Conservation (phyloP, 1,140 invertebrate genomes). For the Eriosoma lanigerum region DNA sequence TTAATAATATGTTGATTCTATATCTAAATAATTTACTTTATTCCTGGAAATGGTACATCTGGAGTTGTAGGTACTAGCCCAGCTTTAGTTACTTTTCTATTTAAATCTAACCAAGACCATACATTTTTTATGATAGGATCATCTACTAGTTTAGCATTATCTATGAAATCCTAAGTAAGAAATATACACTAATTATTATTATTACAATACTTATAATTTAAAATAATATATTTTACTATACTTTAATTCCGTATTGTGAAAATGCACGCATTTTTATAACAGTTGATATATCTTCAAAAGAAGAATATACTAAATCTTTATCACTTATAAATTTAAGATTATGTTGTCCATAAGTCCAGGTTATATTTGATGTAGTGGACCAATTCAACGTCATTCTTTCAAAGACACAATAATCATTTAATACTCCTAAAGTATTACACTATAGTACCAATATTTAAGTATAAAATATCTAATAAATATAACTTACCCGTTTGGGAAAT, state of each 20-base stretch:
- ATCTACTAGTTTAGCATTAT: constrained; percentile 70
- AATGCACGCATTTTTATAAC: constrained; percentile 72
- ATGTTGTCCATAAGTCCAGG: constrained; percentile 74
- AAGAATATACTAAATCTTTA: constrained; percentile 61
- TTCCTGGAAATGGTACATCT: constrained; percentile 70
- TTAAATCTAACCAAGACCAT: constrained; percentile 76
- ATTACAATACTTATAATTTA: neutral
- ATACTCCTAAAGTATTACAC: constrained; percentile 59
- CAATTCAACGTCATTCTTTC: constrained; percentile 82
- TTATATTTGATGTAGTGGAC: constrained; percentile 69
- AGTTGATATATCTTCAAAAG: constrained; percentile 71
- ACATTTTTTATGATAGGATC: constrained; percentile 66
- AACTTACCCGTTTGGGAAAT: constrained; percentile 66
- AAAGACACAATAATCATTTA: constrained; percentile 74
- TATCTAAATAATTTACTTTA: constrained; percentile 56
- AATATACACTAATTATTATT: neutral
- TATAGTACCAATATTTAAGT: too few species aligned
- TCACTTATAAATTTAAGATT: constrained; percentile 66
- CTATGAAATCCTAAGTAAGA: constrained; percentile 59
- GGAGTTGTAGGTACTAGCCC: constrained; percentile 63
- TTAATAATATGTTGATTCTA: neutral
- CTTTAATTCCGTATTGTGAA: constrained; percentile 76
- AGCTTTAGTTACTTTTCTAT: constrained; percentile 70
- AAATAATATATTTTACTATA: constrained; percentile 58
- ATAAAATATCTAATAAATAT: too few species aligned